phyloP scores from a whole-genome alignment of 2,113 vertebrate genomes.

The Python bivittatus region DNA sequence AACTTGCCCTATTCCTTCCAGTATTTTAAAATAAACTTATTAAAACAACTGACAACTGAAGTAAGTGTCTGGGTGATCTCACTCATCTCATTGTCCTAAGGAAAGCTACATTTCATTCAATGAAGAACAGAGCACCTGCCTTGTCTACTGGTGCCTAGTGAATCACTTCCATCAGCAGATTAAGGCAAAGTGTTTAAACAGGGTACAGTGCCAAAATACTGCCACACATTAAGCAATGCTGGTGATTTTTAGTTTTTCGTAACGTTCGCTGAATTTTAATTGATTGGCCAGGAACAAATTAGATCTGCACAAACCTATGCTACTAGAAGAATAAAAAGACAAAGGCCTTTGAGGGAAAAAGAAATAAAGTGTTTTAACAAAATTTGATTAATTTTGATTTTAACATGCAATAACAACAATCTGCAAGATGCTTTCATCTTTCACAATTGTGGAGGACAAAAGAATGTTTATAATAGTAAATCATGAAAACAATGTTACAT shows the following conservation, averaged over 20 bases:
- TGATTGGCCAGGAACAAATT: conserved; percentile 42
- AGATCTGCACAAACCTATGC: not conserved
- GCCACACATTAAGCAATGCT: conserved; percentile 24
- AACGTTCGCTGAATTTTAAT: conserved; percentile 40
- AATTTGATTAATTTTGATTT: conserved; percentile 15
- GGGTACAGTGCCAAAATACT: conserved; percentile 14
- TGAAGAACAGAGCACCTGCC: conserved; percentile 50
- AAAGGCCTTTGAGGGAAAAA: conserved; percentile 2
- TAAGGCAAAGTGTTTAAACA: conserved; percentile 13
- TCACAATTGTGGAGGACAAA: not conserved
- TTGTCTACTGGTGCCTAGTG: not conserved
- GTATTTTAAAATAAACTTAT: not conserved
- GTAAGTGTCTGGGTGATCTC: conserved; percentile 38
- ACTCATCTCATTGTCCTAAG: conserved; percentile 34
- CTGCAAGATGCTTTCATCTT: conserved; percentile 15
- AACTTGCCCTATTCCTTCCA: conserved; percentile 3
- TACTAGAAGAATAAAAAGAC: not conserved
- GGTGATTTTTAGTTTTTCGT: conserved; percentile 31
- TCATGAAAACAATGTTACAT: conserved; percentile 19
- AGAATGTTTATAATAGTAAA: not conserved
- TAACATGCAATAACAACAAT: conserved; percentile 2
- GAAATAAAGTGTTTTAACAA: conserved; percentile 31
- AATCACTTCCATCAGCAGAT: conserved; percentile 34
- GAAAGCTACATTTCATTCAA: conserved; percentile 48
- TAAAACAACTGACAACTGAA: not conserved